A percentile compares a stretch with the other conserved stretches of the same genome.
Conservation (phyloP, 2,888 invertebrate species). For the Venustoraphidia nigricollis region DNA sequence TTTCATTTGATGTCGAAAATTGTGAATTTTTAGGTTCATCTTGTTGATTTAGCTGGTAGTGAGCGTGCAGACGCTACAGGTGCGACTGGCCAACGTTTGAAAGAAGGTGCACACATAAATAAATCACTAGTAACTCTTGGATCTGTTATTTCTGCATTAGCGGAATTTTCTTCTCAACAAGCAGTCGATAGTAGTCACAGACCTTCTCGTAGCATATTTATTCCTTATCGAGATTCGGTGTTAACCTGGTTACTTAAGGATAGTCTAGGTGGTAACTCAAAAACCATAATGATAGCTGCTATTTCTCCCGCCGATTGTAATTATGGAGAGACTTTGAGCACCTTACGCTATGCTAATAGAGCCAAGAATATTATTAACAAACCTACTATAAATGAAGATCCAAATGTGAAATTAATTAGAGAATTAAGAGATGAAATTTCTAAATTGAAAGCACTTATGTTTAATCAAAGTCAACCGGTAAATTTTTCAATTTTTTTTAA, state of each 20-base stretch:
- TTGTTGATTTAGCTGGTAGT: constrained; percentile 81
- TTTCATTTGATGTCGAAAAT: background rate
- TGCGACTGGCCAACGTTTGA: constrained; percentile 77
- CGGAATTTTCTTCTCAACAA: constrained; percentile 41
- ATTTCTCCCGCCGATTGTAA: constrained; percentile 58
- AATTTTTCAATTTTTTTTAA: constrained; percentile 16
- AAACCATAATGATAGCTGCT: constrained; percentile 83
- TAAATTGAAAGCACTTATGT: constrained; percentile 59
- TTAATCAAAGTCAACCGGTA: constrained; percentile 51
- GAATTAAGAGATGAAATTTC: constrained; percentile 75
- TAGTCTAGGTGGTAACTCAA: constrained; percentile 77
- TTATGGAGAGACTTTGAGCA: constrained; percentile 75
- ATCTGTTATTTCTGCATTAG: constrained; percentile 73
- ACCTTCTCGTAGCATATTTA: constrained; percentile 39
- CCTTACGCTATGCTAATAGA: constrained; percentile 73
- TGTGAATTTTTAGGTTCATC: constrained; percentile 37
- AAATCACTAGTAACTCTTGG: constrained; percentile 79
- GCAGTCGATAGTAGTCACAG: constrained; percentile 20
- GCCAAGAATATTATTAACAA: constrained; percentile 87
- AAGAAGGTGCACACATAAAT: constrained; percentile 83
- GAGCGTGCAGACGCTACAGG: constrained; percentile 81
- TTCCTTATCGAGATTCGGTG: constrained; percentile 78
- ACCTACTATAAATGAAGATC: constrained; percentile 80
- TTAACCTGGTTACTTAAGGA: constrained; percentile 81
- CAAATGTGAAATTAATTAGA: constrained; percentile 73